A percentile compares a stretch with the other conserved stretches of the same genome.
Evolutionary conservation across 2,797 vertebrate genomes (phyloP).

Genomic region (Peromyscus eremicus): DNA sequence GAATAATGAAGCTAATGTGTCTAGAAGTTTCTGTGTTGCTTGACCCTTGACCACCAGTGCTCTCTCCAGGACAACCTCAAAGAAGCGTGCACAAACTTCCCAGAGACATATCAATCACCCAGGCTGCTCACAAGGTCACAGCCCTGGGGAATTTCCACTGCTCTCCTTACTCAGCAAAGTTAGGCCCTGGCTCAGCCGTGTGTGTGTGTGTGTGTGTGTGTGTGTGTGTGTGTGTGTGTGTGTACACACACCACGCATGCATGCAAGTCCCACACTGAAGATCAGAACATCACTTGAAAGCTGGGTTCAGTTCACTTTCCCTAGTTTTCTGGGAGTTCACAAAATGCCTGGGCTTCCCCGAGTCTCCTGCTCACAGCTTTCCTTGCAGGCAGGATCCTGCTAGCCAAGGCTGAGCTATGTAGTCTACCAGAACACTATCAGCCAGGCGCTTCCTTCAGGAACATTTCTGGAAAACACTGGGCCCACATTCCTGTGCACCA

Average conservation of each 20-base stretch:
- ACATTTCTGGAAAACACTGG: neutral
- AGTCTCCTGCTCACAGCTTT: neutral
- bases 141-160: neutral
- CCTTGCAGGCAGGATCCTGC: neutral
- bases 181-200: neutral
- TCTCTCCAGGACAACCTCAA: neutral
- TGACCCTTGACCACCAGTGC: neutral
- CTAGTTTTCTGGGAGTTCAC: neutral
- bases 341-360: neutral
- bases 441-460: neutral
- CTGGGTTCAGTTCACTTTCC: neutral
- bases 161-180: slow-evolving; percentile 5
- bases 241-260: neutral
- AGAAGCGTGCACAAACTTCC: neutral
- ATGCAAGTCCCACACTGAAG: neutral
- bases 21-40: slow-evolving; percentile 24
- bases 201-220: too few species aligned
- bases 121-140: neutral
- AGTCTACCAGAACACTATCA: slow-evolving; percentile 10
- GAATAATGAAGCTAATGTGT: neutral
- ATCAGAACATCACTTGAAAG: neutral
- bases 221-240: neutral
- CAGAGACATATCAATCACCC: neutral
- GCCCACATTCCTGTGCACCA: neutral
- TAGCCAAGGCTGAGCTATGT: fast-evolving